Evolutionary conservation across 2,113 vertebrate species (phyloP).

Genomic region (Abramis brama): DNA sequence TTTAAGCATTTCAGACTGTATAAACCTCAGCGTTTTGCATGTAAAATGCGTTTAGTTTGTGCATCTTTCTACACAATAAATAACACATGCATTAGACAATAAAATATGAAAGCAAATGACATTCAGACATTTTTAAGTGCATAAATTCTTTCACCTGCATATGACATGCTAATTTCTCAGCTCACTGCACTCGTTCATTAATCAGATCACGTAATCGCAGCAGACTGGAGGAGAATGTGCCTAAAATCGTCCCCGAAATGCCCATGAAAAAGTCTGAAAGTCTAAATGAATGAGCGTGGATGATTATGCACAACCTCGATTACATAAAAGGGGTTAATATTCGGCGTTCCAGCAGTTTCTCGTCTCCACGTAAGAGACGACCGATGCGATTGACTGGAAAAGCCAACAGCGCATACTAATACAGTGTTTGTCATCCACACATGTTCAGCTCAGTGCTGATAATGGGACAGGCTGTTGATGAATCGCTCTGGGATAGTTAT

Average conservation of each 20-base stretch:
- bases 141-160: background rate
- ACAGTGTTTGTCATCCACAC: conserved; percentile 30
- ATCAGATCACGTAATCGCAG: background rate
- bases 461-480: conserved; percentile 19
- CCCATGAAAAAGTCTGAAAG: background rate
- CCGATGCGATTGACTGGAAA: background rate
- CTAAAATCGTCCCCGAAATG: background rate
- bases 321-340: background rate
- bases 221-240: background rate
- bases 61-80: too few relatives aligned
- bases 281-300: background rate
- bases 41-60: too few relatives aligned
- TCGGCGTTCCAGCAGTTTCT: background rate
- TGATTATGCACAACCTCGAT: background rate
- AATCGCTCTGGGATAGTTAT: conserved; percentile 3
- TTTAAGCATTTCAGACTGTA: too few relatives aligned
- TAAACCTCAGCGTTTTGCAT: too few relatives aligned
- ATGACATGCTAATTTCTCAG: background rate
- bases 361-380: background rate
- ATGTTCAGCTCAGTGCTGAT: background rate
- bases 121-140: background rate
- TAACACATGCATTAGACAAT: too few relatives aligned
- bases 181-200: background rate
- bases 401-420: conserved; percentile 33
- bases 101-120: too few relatives aligned